Evolutionary conservation across 2,113 vertebrate genomes (phyloP).

Genomic region (Callipepla squamata): DNA sequence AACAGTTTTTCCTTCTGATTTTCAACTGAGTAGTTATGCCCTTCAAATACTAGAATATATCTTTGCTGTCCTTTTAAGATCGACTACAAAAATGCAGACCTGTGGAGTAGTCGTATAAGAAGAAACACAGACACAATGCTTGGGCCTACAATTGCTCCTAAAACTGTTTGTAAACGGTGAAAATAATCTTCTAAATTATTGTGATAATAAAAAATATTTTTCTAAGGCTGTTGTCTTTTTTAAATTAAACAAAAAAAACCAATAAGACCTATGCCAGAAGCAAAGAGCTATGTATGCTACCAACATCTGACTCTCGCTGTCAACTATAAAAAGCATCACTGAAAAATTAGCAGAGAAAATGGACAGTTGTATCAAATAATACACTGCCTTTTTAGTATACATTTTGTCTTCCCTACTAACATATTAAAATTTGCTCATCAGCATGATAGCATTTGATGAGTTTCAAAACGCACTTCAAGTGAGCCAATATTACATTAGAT

Average conservation of each 20-base stretch:
- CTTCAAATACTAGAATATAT: background rate
- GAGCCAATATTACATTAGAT: background rate
- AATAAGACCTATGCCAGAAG: background rate
- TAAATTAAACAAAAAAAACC: background rate
- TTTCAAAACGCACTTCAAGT: background rate
- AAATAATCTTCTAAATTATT: conserved; percentile 48
- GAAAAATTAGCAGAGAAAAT: background rate
- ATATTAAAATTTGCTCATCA: background rate
- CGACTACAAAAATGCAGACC: conserved; percentile 3
- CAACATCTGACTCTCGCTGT: background rate
- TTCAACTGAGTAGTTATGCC: background rate
- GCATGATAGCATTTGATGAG: background rate
- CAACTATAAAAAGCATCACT: background rate
- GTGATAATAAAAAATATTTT: conserved; percentile 71
- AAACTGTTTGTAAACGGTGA: background rate
- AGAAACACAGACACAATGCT: background rate
- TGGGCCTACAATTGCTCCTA: background rate
- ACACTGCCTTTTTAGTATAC: background rate
- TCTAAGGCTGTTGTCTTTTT: conserved; percentile 22
- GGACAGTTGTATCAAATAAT: background rate
- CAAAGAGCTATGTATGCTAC: background rate
- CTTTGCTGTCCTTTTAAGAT: conserved; percentile 6
- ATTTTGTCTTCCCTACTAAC: background rate
- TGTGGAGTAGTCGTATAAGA: background rate
- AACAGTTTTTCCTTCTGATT: background rate